Base-by-base conservation (phyloP, 2,888 invertebrate genomes). In the Drosophila siamana region DNA sequence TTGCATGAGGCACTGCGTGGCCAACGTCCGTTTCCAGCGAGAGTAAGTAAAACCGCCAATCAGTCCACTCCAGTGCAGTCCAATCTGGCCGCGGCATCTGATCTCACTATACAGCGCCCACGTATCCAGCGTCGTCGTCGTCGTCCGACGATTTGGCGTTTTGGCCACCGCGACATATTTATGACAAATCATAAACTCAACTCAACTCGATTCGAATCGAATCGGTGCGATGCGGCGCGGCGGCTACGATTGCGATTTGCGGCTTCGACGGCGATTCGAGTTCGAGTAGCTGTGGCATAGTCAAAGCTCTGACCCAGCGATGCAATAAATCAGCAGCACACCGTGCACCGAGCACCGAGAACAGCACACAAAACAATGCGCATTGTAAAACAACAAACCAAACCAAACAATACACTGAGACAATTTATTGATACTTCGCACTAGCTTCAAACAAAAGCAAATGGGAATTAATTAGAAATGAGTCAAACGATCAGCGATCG, bases 11-110 rank as follows among this genome's bases (percentile, higher is more conserved):
- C 95, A 82, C 93, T 95, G 86, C 93, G 95, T 92, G 95, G 95
- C 93, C 95, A 95, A 93, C 94, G 95, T 92, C 95, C 95, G 88
- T 95, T 95, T 93, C 95, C 95, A 93, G 93, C 95, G 91, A 94
- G 95, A 94, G 95, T 95, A 92, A 93, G 92, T 86, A 74, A 48
- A 28, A 64, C 50, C 64, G 15, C 74, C 69, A 64, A 73, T 63
- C 63, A 62, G 51, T 40, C 41, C 26, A 2, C 5, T 15, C 13
- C 15, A 38, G 2, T 15, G 13, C 15, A 15, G 6, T 41, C 13
- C 40, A 30, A 28, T 28, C n/a, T n/a, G n/a, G n/a, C 33, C 2
- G 15, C 26, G 9, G 6, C 5, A 36, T 19, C 19, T 7, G 4
- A 47, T 54, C 57, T 19, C 15, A 38, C 13, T 40, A 36, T 7